Evolutionary conservation across 2,113 vertebrate species (phyloP).

Genomic region (Paratilapia polleni): DNA sequence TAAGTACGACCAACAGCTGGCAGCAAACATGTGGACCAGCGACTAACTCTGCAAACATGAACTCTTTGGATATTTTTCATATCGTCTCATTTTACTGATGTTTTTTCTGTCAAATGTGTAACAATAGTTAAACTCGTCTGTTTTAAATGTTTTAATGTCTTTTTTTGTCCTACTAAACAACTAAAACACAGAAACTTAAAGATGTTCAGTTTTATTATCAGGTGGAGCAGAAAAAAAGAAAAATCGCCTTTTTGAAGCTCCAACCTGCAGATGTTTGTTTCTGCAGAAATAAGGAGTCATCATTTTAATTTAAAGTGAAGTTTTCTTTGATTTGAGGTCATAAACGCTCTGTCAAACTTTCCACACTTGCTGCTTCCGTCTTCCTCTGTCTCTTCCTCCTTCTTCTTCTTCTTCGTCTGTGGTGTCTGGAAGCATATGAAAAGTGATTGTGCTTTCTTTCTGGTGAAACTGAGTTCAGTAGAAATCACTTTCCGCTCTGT

Average conservation of each 20-base stretch:
- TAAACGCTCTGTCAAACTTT: too few relatives aligned
- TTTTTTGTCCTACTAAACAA: not conserved
- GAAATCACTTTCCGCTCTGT: conserved; percentile 12
- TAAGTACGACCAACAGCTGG: conserved; percentile 83
- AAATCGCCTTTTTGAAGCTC: not conserved
- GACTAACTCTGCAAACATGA: not conserved
- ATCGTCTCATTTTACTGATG: not conserved
- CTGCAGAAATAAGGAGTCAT: not conserved
- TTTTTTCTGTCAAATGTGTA: not conserved
- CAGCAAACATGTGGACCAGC: not conserved
- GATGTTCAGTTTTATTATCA: not conserved
- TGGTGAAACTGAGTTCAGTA: not conserved
- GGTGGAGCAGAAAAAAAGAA: not conserved
- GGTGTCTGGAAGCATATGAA: not conserved
- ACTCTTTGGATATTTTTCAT: not conserved
- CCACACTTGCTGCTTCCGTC: not conserved
- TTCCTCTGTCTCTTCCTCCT: not conserved
- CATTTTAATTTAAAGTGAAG: not conserved
- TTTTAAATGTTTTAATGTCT: not conserved
- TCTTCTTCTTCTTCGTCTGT: not conserved
- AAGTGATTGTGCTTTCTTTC: not conserved
- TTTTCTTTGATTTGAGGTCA: not conserved
- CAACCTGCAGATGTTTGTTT: not conserved
- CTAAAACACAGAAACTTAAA: not conserved
- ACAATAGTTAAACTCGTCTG: not conserved